Evolutionary conservation across 2,797 vertebrate genomes (phyloP).

Genomic region (Gymnoscopelus microlampas): DNA sequence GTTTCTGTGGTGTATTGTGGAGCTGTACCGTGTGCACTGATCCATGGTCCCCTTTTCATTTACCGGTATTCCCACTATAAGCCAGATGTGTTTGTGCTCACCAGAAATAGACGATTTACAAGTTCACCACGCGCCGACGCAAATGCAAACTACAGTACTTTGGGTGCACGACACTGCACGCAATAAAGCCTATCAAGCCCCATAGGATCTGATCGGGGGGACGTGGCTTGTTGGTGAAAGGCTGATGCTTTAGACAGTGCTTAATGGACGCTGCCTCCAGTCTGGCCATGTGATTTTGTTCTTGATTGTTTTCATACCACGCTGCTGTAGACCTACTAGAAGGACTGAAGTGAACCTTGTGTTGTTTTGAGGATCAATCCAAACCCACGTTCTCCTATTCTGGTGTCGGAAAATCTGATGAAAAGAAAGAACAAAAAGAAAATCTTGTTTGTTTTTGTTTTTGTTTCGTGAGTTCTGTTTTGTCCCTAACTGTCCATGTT

Average conservation of each 20-base stretch:
- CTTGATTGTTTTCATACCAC: constrained; percentile 28
- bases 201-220: too few species aligned
- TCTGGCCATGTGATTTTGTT: constrained; percentile 36
- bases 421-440: not conserved
- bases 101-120: too few species aligned
- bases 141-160: too few species aligned
- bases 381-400: constrained; percentile 38
- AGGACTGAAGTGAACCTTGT: constrained; percentile 68
- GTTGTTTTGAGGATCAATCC: constrained; percentile 44
- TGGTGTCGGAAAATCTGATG: constrained; percentile 32
- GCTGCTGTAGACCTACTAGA: constrained; percentile 69
- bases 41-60: constrained; percentile 1
- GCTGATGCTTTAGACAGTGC: constrained; percentile 20
- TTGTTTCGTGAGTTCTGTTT: not conserved
- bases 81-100: too few species aligned
- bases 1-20: not conserved
- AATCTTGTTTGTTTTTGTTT: not conserved
- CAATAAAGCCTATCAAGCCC: too few species aligned
- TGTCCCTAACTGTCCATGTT: not conserved
- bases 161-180: too few species aligned
- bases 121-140: too few species aligned
- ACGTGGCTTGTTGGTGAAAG: not conserved
- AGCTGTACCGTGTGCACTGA: too few species aligned
- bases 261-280: constrained; percentile 17
- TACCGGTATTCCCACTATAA: not conserved